phyloP scores from a whole-genome alignment of 2,888 invertebrate genomes.

The Allophyes oxyacanthae region DNA sequence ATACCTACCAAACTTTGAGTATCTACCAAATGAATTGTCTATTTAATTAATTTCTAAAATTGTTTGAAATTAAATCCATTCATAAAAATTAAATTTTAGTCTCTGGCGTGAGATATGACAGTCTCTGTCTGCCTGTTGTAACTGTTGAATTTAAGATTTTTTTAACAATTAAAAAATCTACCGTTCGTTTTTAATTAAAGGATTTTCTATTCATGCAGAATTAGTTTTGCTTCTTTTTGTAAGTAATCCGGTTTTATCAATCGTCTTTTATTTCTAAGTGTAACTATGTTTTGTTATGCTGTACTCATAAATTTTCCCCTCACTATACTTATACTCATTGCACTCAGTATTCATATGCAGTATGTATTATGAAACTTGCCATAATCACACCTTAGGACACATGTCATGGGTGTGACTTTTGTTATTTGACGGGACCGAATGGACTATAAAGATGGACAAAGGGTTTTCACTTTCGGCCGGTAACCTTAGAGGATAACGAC shows the following conservation, averaged over 20 bases:
- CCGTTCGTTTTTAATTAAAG: too few relatives aligned
- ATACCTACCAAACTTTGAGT: too few relatives aligned
- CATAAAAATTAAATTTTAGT: slow-evolving; percentile 11
- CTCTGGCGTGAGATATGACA: slow-evolving; percentile 16
- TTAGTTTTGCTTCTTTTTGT: slow-evolving; percentile 18
- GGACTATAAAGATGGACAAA: slow-evolving; percentile 44
- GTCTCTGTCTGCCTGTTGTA: slow-evolving; percentile 2
- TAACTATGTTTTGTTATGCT: slow-evolving; percentile 12
- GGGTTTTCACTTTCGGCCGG: slow-evolving; percentile 76
- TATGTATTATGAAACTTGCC: slow-evolving; percentile 46
- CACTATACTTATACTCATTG: slow-evolving; percentile 19
- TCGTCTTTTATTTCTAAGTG: slow-evolving; percentile 10
- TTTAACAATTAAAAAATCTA: too few relatives aligned
- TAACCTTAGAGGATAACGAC: slow-evolving; percentile 77
- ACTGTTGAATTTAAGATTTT: slow-evolving; percentile 13
- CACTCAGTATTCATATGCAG: slow-evolving; percentile 37
- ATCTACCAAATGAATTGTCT: too few relatives aligned
- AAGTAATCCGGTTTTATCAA: slow-evolving; percentile 11
- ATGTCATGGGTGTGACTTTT: slow-evolving; percentile 20
- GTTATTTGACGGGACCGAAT: slow-evolving; percentile 17
- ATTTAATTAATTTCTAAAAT: too few relatives aligned
- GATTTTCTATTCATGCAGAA: slow-evolving; percentile 4
- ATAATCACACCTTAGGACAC: slow-evolving; percentile 18
- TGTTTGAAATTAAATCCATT: too few relatives aligned
- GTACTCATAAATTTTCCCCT: slow-evolving; percentile 19